Evolutionary conservation across 2,113 vertebrate genomes (phyloP).

Genomic region (Actenoides lindsayi): DNA sequence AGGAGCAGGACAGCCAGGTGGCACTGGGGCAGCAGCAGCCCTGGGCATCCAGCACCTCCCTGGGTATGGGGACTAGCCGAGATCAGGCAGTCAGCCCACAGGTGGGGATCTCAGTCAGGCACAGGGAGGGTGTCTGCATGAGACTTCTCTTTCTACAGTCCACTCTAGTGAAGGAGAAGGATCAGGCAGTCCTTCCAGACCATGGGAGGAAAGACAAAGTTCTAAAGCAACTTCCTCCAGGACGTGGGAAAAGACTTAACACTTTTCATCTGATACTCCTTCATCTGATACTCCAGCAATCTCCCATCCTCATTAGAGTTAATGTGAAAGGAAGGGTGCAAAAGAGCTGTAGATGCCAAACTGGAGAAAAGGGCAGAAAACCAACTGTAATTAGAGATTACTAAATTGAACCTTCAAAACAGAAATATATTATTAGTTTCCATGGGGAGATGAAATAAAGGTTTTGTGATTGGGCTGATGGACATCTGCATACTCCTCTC

Average conservation of each 20-base stretch:
- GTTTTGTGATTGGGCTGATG: neutral
- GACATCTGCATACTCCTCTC: neutral
- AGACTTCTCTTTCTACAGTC: neutral
- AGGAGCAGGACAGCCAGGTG: neutral
- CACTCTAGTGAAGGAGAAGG: neutral
- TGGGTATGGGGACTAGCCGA: fast-evolving
- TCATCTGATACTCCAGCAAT: neutral
- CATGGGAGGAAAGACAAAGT: neutral
- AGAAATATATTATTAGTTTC: neutral
- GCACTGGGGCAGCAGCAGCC: neutral
- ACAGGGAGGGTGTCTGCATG: fast-evolving
- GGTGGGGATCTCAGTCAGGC: neutral
- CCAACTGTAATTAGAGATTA: neutral
- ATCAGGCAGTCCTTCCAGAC: neutral
- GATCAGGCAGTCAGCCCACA: fast-evolving
- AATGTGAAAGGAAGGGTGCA: neutral
- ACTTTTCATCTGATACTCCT: neutral
- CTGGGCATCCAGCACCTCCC: neutral
- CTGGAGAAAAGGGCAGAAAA: neutral
- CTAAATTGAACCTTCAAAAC: neutral
- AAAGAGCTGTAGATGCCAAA: neutral
- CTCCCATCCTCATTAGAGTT: neutral
- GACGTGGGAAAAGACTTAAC: neutral
- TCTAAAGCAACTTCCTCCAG: neutral
- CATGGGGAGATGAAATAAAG: neutral